phyloP scores from a whole-genome alignment of 2,888 invertebrate genomes.

The Netelia fuscicornis region DNA sequence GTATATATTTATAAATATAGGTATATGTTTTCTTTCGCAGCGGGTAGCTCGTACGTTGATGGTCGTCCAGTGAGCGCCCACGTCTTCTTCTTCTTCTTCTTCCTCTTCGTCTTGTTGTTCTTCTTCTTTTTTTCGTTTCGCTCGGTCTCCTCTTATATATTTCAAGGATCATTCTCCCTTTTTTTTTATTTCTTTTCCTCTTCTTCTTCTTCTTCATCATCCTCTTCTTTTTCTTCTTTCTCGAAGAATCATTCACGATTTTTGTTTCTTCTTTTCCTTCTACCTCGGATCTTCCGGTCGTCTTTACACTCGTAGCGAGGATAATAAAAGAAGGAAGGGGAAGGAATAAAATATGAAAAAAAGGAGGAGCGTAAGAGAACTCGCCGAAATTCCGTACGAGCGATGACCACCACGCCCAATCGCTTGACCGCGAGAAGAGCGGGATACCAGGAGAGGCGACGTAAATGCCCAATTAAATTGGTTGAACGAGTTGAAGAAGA shows the following conservation, averaged over 20 bases:
- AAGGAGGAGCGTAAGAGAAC: constrained; percentile 15
- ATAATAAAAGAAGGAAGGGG: constrained; percentile 27
- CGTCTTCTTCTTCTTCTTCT: constrained; percentile 50
- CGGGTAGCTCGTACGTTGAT: constrained; percentile 76
- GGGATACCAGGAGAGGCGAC: constrained; percentile 70
- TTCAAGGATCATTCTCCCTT: constrained; percentile 24
- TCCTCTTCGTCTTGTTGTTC: constrained; percentile 42
- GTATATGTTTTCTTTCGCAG: constrained; percentile 66
- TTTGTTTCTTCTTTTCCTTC: too few relatives aligned
- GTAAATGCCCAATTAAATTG: constrained; percentile 82
- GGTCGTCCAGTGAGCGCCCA: constrained; percentile 74
- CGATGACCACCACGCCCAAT: constrained; percentile 42
- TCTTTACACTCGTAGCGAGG: constrained; percentile 46
- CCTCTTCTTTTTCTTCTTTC: too few relatives aligned
- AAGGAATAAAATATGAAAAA: neutral
- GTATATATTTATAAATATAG: neutral
- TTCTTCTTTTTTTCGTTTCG: constrained; percentile 45
- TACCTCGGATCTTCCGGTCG: constrained; percentile 60
- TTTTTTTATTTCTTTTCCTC: constrained; percentile 21
- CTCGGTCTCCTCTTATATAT: constrained; percentile 26
- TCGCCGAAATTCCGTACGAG: constrained; percentile 47
- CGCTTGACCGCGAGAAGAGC: constrained; percentile 47
- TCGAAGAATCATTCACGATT: too few relatives aligned
- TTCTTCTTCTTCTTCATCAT: neutral
- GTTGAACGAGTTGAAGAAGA: constrained; percentile 43